Base-by-base conservation (phyloP, 2,888 invertebrate genomes). In the Leptarthrus brevirostris region DNA sequence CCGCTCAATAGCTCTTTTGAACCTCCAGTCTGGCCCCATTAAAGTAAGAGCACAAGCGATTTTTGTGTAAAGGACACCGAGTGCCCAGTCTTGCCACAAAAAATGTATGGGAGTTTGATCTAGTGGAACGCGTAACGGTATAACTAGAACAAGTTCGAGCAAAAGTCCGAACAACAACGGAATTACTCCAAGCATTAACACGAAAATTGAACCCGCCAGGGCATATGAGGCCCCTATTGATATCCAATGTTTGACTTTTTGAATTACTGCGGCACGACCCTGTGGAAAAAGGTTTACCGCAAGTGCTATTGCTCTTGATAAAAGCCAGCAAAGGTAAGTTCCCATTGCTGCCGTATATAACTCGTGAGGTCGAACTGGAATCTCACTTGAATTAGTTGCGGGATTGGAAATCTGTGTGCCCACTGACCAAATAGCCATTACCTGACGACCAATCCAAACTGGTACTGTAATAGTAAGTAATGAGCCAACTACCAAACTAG, bases 1-100 rank as follows among this genome's bases (percentile, higher is more conserved):
- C 80, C 94, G 90, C 82, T 99, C 98, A 58, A 98, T 92, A 0
- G 96, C 95, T 2, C 94, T 88, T 72, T 96, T 92, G 80, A 99
- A 87, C 83, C 93, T 91, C 93, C 97, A 97, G 86, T 98, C 98
- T 5, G 98, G 97, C 0, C 97, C 97, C 97, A 98, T 98, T 91
- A 98, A 93, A 0, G 96, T 96, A 22, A 97, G 88, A 0, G 97
- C 98, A 81, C 97, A 96, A 14, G 97, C 93, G 73, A 98, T 98
- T 87, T 99, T 99, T 1, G 97, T 97, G 83, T 98, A 98, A 0
- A 99, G 87, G 10, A 99, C 96, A 22, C 98, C 98, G 24, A 99
- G 87, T 0, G 98, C 98, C 98, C 98, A 99, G 86, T 98, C 97
- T 79, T 98, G 94, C 94, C 94, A 94, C 64, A 94, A 89, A 82